Percentiles rank a stretch among this genome's conserved stretches.
Evolutionary conservation across 2,888 invertebrate species (phyloP).

Genomic region (Drosophila nr. medialis): DNA sequence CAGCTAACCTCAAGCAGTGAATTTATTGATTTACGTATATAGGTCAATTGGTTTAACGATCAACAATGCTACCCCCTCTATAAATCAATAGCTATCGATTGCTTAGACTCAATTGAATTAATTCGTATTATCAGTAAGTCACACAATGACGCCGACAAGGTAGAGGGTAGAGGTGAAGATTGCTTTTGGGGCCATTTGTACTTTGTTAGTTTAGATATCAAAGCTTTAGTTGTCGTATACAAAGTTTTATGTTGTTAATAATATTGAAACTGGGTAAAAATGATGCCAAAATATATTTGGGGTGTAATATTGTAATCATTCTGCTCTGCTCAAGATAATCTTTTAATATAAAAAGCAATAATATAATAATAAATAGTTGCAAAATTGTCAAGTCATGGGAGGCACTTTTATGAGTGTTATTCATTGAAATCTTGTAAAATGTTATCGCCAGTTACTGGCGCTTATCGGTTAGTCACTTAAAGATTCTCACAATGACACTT

Average conservation of each 20-base stretch:
- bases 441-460: slow-evolving; percentile 9
- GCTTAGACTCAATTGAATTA: not conserved
- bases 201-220: not conserved
- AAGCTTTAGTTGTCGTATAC: too few relatives aligned
- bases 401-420: slow-evolving; percentile 1
- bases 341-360: not conserved
- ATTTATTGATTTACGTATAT: slow-evolving; percentile 32
- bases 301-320: not conserved
- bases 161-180: not conserved
- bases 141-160: not conserved
- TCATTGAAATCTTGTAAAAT: slow-evolving; percentile 1
- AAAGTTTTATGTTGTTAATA: not conserved
- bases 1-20: slow-evolving; percentile 9
- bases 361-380: not conserved
- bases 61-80: not conserved
- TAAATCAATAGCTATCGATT: slow-evolving; percentile 7
- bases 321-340: not conserved
- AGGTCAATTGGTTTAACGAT: slow-evolving; percentile 39
- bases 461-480: slow-evolving; percentile 27
- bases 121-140: slow-evolving; percentile 18
- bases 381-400: not conserved
- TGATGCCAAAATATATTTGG: not conserved
- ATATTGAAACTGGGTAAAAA: not conserved
- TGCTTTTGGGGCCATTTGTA: not conserved
- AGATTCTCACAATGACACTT: not conserved